Conservation (phyloP, 2,888 invertebrate species). For the Spodoptera picta region DNA sequence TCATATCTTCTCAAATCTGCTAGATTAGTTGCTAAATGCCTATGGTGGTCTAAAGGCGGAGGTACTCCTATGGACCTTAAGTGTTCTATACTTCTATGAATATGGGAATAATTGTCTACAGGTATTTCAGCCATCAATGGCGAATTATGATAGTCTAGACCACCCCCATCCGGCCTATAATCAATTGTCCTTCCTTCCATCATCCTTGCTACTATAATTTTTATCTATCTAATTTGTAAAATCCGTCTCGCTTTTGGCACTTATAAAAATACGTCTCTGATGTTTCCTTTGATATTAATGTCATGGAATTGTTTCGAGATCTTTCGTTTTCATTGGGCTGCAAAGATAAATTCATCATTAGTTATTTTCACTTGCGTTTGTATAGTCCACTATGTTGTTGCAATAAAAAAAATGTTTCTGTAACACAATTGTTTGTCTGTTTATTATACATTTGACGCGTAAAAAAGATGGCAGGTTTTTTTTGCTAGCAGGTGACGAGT, state of each 20-base stretch:
- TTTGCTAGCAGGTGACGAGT: conserved; percentile 85
- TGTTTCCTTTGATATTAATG: conserved; percentile 70
- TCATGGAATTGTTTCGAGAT: conserved; percentile 87
- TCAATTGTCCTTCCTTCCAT: conserved; percentile 89
- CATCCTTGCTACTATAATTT: conserved; percentile 78
- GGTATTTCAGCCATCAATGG: conserved; percentile 91
- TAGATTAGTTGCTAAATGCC: conserved; percentile 83
- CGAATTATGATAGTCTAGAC: conserved; percentile 91
- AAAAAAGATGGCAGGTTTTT: conserved; percentile 76
- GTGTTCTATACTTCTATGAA: conserved; percentile 91
- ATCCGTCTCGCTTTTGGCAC: conserved; percentile 79
- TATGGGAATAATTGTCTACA: conserved; percentile 90
- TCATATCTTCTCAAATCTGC: conserved; percentile 86
- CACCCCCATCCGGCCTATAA: conserved; percentile 89
- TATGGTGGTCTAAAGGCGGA: conserved; percentile 82
- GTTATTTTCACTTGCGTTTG: conserved; percentile 10
- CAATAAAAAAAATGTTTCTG: conserved; percentile 8
- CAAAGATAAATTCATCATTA: conserved; percentile 61
- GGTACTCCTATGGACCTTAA: conserved; percentile 89
- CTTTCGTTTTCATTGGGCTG: conserved; percentile 83
- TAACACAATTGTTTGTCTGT: conserved; percentile 59
- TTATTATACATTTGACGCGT: conserved; percentile 78
- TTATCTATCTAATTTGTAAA: conserved; percentile 83
- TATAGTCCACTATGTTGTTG: conserved; percentile 66
- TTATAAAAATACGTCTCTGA: conserved; percentile 84